Conservation (phyloP, 2,888 invertebrate species). For the Drepana falcataria region DNA sequence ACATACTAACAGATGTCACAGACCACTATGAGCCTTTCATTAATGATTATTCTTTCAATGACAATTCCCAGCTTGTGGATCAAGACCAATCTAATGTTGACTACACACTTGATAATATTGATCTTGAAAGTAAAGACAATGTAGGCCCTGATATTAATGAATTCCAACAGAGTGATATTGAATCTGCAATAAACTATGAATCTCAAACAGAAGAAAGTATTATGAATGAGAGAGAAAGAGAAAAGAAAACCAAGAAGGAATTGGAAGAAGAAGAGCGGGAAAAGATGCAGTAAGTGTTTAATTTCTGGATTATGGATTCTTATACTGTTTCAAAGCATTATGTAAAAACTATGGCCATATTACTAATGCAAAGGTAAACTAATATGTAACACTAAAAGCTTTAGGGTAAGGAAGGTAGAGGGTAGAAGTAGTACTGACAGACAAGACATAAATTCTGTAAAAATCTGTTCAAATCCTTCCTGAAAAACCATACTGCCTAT, state of each 20-base stretch:
- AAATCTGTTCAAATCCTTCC: too few species aligned
- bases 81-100: constrained; percentile 32
- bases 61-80: constrained; percentile 39
- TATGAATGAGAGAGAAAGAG: constrained; percentile 80
- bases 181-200: constrained; percentile 36
- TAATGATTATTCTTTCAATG: constrained; percentile 57
- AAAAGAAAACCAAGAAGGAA: constrained; percentile 87
- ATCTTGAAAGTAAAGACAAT: constrained; percentile 32
- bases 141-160: constrained; percentile 44
- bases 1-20: constrained; percentile 42
- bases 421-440: too few species aligned
- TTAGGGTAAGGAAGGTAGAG: too few species aligned
- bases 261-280: constrained; percentile 96
- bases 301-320: background rate
- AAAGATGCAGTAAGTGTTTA: constrained; percentile 92
- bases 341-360: too few species aligned
- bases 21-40: constrained; percentile 64
- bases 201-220: constrained; percentile 62
- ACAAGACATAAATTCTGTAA: too few species aligned
- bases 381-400: too few species aligned
- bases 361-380: too few species aligned
- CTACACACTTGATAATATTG: constrained; percentile 30
- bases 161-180: constrained; percentile 47
- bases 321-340: background rate
- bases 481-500: too few species aligned